These are phyloP conservation scores for Tyto alba DNA, from an alignment of 2,113 vertebrate species.

Conservation along the genomic window DNA sequence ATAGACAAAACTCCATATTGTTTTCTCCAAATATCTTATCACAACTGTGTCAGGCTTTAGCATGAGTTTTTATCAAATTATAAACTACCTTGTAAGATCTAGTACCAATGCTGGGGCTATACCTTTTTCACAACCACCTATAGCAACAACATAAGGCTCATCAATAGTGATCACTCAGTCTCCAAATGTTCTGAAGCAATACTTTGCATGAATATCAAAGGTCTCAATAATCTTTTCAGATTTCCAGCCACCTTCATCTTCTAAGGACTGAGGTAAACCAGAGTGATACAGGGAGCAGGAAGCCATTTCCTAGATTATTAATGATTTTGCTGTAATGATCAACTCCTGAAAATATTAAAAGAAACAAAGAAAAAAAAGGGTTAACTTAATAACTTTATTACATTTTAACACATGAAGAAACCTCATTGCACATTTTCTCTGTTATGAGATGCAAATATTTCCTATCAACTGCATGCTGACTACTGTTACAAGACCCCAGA, in stretches of 20 bases:
- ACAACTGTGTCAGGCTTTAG: slow-evolving; percentile 80
- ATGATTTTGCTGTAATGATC: slow-evolving; percentile 81
- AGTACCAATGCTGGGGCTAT: slow-evolving; percentile 68
- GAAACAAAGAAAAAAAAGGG: neutral
- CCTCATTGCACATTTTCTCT: neutral
- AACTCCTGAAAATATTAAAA: slow-evolving; percentile 59
- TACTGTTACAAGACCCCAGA: slow-evolving; percentile 16
- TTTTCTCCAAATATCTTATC: slow-evolving; percentile 60
- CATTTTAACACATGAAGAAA: neutral
- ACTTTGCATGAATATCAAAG: slow-evolving; percentile 75
- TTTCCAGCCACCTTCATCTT: slow-evolving; percentile 75
- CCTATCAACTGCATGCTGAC: neutral
- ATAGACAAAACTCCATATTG: slow-evolving; percentile 70
- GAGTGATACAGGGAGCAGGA: slow-evolving; percentile 76
- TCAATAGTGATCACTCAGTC: slow-evolving; percentile 79
- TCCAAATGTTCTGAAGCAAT: slow-evolving; percentile 82
- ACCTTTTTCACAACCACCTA: slow-evolving; percentile 64
- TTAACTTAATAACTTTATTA: neutral
- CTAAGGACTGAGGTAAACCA: slow-evolving; percentile 77
- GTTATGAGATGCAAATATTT: slow-evolving; percentile 21
- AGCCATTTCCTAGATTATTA: slow-evolving; percentile 63
- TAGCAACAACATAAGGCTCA: slow-evolving; percentile 69
- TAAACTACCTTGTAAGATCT: slow-evolving; percentile 73
- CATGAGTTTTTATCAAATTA: slow-evolving; percentile 77
- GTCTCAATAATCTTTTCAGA: slow-evolving; percentile 48